phyloP scores from a whole-genome alignment of 2,113 vertebrate genomes.

The Phylloscopus trochilus region DNA sequence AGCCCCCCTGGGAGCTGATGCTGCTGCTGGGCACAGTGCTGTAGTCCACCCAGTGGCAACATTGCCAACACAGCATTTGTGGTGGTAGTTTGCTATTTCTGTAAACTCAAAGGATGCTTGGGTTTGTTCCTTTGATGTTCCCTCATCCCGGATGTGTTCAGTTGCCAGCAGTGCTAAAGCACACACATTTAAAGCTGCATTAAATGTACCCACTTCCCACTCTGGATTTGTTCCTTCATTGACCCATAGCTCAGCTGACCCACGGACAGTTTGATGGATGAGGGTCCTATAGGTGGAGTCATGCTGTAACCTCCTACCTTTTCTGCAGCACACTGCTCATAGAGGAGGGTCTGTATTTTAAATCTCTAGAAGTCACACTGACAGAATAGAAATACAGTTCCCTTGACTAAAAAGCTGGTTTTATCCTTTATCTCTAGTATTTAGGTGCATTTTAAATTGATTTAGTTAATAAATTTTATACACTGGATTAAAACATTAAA shows the following conservation, averaged over 20 bases:
- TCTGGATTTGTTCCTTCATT: not conserved
- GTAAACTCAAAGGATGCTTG: not conserved
- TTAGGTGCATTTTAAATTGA: not conserved
- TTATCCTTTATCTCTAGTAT: not conserved
- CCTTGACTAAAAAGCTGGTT: not conserved
- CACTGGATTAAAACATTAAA: not conserved
- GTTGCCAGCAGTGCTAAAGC: not conserved
- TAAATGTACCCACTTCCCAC: not conserved
- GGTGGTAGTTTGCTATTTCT: not conserved
- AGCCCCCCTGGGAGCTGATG: not conserved
- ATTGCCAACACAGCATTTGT: not conserved
- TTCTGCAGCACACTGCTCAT: not conserved
- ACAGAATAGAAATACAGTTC: not conserved
- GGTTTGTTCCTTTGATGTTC: not conserved
- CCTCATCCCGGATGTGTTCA: not conserved
- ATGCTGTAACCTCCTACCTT: not conserved
- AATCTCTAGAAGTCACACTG: not conserved
- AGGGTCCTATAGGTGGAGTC: not conserved
- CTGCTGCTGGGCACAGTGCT: not conserved
- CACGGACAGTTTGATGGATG: not conserved
- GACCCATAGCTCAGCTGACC: not conserved
- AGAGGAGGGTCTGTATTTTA: not conserved
- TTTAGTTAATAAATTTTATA: not conserved
- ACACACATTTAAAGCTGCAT: not conserved
- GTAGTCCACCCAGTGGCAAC: rapidly evolving